Evolutionary conservation across 2,888 invertebrate species (phyloP).

Genomic region (Fabriciana adippe): DNA sequence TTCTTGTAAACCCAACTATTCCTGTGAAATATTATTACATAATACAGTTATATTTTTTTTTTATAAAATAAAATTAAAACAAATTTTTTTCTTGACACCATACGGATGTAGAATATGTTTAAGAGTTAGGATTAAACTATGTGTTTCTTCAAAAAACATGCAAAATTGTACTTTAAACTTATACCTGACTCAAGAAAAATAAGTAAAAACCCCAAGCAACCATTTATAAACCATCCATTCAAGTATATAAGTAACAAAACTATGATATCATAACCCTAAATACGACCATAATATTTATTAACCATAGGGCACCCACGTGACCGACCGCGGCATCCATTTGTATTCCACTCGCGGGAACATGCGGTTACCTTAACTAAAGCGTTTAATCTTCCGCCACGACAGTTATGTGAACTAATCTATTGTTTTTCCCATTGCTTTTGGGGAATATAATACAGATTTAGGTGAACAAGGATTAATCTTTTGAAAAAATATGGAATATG

Average conservation of each 20-base stretch:
- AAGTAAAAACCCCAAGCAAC: background rate
- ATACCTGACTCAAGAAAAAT: background rate
- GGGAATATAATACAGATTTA: slow-evolving; percentile 4
- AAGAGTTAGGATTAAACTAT: too few species aligned
- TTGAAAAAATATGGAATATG: too few species aligned
- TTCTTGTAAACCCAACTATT: too few species aligned
- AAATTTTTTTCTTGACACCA: too few species aligned
- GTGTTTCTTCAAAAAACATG: too few species aligned
- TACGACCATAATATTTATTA: slow-evolving; percentile 42
- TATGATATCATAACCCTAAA: slow-evolving; percentile 29
- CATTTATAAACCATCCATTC: slow-evolving; percentile 10
- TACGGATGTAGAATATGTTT: too few species aligned
- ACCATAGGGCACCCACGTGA: slow-evolving; percentile 36
- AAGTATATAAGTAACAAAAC: slow-evolving; percentile 5
- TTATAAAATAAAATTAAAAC: too few species aligned
- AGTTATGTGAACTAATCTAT: slow-evolving; percentile 38
- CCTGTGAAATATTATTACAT: too few species aligned
- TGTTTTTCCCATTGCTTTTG: slow-evolving; percentile 20
- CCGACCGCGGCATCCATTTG: slow-evolving; percentile 32
- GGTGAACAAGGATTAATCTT: too few species aligned
- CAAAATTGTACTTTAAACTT: too few species aligned
- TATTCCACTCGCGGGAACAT: slow-evolving; percentile 36
- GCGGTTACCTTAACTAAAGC: slow-evolving; percentile 36
- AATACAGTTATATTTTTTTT: too few species aligned
- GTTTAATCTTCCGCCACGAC: slow-evolving; percentile 36